A percentile compares a stretch with the other conserved stretches of the same genome.
phyloP scores from a whole-genome alignment of 1,140 invertebrate species.

The Triops cancriformis region DNA sequence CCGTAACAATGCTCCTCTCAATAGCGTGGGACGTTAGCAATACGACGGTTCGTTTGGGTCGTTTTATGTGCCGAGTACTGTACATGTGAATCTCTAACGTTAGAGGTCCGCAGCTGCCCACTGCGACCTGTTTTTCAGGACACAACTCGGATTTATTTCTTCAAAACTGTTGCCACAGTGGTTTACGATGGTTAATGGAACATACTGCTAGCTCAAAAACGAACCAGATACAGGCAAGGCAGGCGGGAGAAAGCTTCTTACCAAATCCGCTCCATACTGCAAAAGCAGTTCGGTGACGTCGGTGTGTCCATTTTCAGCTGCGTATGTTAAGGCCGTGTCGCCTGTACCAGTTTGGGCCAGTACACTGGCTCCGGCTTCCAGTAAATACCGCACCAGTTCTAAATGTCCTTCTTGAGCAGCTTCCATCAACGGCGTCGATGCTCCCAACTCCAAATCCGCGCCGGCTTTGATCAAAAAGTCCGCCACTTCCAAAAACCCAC shows the following conservation, averaged over 20 bases:
- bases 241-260: constrained; percentile 36
- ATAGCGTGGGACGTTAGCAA: too few species aligned
- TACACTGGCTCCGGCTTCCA: constrained; percentile 78
- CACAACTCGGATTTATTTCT: not conserved
- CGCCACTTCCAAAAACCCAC: constrained; percentile 94
- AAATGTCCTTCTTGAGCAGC: constrained; percentile 75
- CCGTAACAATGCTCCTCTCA: too few species aligned
- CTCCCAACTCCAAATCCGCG: constrained; percentile 89
- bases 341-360: constrained; percentile 88
- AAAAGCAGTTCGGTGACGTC: constrained; percentile 84
- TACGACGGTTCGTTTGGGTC: too few species aligned
- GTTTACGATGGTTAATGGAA: not conserved
- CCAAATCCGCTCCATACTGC: constrained; percentile 76
- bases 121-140: not conserved
- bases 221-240: not conserved
- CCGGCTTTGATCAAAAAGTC: constrained; percentile 92
- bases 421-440: constrained; percentile 96
- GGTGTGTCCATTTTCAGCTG: constrained; percentile 93
- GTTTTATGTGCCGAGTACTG: too few species aligned
- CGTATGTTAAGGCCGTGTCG: constrained; percentile 95
- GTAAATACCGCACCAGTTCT: constrained; percentile 55
- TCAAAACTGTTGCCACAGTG: not conserved
- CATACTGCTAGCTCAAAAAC: not conserved
- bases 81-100: too few species aligned
- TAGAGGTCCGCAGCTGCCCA: too few species aligned